A percentile compares a stretch with the other conserved stretches of the same genome.
Evolutionary conservation across 2,797 vertebrate genomes (phyloP).

Genomic region (Lerista edwardsae): DNA sequence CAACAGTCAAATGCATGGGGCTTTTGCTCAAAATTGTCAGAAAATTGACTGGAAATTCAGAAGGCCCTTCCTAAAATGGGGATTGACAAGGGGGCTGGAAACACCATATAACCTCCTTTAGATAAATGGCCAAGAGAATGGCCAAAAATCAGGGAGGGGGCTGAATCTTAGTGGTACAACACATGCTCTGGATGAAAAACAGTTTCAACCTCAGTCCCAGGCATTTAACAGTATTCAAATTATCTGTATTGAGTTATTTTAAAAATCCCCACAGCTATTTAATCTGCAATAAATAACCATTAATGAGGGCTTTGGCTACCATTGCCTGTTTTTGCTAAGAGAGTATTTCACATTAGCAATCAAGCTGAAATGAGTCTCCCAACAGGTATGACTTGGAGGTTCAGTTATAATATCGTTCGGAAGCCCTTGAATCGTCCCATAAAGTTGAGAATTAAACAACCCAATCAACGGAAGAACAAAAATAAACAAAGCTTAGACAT

Average conservation of each 20-base stretch:
- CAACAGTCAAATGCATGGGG: conserved; percentile 47
- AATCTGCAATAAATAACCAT: conserved; percentile 2
- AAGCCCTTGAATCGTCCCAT: neutral
- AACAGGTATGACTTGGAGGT: conserved; percentile 1
- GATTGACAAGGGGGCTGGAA: neutral
- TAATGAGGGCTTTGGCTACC: conserved; percentile 13
- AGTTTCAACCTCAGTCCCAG: no score
- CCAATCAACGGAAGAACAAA: neutral
- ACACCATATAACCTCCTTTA: neutral
- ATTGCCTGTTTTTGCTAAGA: neutral
- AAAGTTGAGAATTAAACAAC: neutral
- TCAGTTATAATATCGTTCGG: conserved; percentile 41
- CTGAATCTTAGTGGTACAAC: no score
- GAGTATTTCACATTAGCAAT: conserved; percentile 11
- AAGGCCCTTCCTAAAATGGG: neutral
- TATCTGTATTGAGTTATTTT: no score
- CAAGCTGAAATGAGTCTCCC: conserved; percentile 22
- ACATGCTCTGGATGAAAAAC: no score
- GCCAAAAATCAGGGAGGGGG: neutral
- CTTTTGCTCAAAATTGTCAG: conserved; percentile 8
- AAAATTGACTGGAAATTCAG: conserved; percentile 22
- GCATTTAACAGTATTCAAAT: no score
- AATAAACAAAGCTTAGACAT: neutral
- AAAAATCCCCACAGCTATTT: neutral
- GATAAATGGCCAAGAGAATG: neutral